Evolutionary conservation across 2,888 invertebrate genomes (phyloP), one percentile per base, ranked within the genome.

Genomic region (Anthoptus insignis): DNA sequence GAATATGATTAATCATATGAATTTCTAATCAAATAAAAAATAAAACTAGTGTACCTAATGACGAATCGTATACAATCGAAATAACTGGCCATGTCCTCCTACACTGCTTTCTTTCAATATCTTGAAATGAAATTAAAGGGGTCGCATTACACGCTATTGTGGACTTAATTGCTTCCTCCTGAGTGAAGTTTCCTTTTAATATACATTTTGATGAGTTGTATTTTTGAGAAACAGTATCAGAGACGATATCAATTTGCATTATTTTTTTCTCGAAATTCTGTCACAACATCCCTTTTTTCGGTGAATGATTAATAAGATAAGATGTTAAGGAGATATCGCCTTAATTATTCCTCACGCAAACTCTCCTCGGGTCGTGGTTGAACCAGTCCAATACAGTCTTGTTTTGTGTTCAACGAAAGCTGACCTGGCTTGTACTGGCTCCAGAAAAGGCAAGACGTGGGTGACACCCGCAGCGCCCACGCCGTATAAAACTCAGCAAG

Each of bases 341-440:
- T 21, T 45, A 13, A 45, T 21, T 16, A 16, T 19, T 42, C 3
- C 21, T 19, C 21, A 9, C 45, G 3, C 13, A 5, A 19, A 21
- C 21, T 21, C 21, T 45, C 2, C 21, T 21, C 21, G 4, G 16
- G 9, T 22, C 11, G 11, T 37, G 57, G 45, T 57, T 27, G 19
- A 6, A 29, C 57, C 1, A 29, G 45, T 27, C 16, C 39, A 11
- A 39, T 42, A 56, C 5, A 75, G 70, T 74, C 74, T 73, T 72
- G 61, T 73, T 70, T 68, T 67, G 63, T 67, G 64, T 45, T 81
- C 78, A 83, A 83, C 77, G 87, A 89, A 88, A 89, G 88, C 84
- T 79, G 71, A 77, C 69, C 73, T 67, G 68, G 74, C 76, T 70
- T 73, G 73, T 54, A 47, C 45, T 21, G 64, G 69, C 73, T 74